A percentile compares a stretch with the other conserved stretches of the same genome.
Conservation (phyloP, 2,888 invertebrate genomes). For the Geotrupes spiniger region DNA sequence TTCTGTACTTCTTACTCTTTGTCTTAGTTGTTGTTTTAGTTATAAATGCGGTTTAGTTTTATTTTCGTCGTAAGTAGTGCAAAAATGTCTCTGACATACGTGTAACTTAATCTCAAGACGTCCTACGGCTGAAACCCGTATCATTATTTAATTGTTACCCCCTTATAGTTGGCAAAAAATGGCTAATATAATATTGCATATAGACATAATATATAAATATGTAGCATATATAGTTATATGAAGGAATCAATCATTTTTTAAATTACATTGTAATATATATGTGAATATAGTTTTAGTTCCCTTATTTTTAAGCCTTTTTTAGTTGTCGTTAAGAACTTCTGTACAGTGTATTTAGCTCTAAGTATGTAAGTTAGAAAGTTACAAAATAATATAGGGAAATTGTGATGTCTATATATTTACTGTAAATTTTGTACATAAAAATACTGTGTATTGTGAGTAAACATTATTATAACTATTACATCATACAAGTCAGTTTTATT, state of each 20-base stretch:
- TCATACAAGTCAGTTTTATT: slow-evolving; percentile 32
- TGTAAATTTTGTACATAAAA: slow-evolving; percentile 56
- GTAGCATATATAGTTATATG: slow-evolving; percentile 43
- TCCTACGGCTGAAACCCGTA: slow-evolving; percentile 23
- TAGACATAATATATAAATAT: slow-evolving; percentile 50
- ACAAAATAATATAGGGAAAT: slow-evolving; percentile 51
- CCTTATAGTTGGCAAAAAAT: slow-evolving; percentile 49
- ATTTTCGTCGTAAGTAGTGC: slow-evolving; percentile 11
- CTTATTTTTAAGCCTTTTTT: slow-evolving; percentile 39
- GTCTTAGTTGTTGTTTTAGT: slow-evolving; percentile 27
- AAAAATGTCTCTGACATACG: not conserved
- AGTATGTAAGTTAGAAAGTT: slow-evolving; percentile 41
- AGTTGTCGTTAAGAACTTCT: slow-evolving; percentile 48
- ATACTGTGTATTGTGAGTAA: slow-evolving; percentile 54
- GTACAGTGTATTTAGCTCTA: slow-evolving; percentile 53
- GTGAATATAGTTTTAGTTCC: slow-evolving; percentile 50
- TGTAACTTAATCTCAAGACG: not conserved
- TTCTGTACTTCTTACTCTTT: slow-evolving; percentile 23
- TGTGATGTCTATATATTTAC: slow-evolving; percentile 54
- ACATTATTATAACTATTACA: slow-evolving; percentile 54
- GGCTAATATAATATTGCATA: slow-evolving; percentile 46
- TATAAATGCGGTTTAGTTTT: slow-evolving; percentile 23
- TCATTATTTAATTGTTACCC: slow-evolving; percentile 41
- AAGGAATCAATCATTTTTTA: slow-evolving; percentile 47
- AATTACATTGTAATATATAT: slow-evolving; percentile 51